Conservation (phyloP, 2,113 vertebrate genomes). For the Mustela nigripes region DNA sequence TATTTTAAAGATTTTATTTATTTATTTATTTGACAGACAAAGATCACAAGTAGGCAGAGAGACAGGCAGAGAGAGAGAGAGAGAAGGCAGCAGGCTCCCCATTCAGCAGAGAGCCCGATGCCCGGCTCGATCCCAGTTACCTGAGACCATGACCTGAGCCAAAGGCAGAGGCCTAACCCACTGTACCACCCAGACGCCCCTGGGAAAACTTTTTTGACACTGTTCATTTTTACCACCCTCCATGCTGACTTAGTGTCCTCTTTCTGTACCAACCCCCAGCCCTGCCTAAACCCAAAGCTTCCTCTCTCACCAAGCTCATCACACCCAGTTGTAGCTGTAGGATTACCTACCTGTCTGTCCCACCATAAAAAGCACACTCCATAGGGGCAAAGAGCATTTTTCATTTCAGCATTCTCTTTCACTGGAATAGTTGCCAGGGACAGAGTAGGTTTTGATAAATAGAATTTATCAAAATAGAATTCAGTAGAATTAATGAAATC, state of each 20-base stretch:
- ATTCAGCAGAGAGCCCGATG: too few species aligned
- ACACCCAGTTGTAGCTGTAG: background rate
- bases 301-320: background rate
- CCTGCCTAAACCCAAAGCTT: background rate
- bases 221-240: background rate
- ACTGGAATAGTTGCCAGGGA: background rate
- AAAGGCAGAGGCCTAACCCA: too few species aligned
- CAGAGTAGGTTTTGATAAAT: background rate
- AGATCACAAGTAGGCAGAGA: too few species aligned
- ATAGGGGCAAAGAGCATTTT: background rate
- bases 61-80: too few species aligned
- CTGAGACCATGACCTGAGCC: too few species aligned
- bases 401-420: slow-evolving; percentile 28
- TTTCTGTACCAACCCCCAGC: background rate
- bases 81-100: too few species aligned
- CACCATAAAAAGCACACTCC: background rate
- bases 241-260: background rate
- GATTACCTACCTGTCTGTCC: background rate
- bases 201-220: background rate
- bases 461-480: too few species aligned
- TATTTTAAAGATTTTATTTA: too few species aligned
- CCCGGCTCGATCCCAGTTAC: too few species aligned
- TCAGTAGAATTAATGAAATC: background rate
- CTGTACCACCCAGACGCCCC: too few species aligned
- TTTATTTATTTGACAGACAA: too few species aligned